Conservation (phyloP, 2,888 invertebrate species). For the Melitaea athalia region DNA sequence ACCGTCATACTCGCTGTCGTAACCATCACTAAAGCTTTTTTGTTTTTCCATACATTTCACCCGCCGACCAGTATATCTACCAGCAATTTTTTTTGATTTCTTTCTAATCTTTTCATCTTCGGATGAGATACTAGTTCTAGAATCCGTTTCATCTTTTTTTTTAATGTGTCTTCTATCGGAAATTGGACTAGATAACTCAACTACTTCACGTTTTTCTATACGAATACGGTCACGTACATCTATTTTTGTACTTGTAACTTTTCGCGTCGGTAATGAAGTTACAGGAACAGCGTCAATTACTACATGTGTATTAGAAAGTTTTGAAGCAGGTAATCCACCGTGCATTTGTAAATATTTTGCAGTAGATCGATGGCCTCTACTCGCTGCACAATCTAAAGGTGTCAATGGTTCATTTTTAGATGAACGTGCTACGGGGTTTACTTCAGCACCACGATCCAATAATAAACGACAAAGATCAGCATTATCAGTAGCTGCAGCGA, state of each 20-base stretch:
- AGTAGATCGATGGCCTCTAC: constrained; percentile 92
- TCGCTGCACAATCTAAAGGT: constrained; percentile 94
- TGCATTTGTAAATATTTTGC: constrained; percentile 96
- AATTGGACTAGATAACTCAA: constrained; percentile 73
- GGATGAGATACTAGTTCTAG: constrained; percentile 74
- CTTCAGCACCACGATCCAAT: constrained; percentile 91
- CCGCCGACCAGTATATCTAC: constrained; percentile 62
- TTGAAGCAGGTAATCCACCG: constrained; percentile 91
- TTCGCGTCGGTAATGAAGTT: constrained; percentile 69
- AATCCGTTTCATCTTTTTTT: constrained; percentile 59
- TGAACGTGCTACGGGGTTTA: constrained; percentile 92
- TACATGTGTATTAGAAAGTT: constrained; percentile 80
- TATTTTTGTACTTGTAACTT: constrained; percentile 79
- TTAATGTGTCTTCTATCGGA: constrained; percentile 58
- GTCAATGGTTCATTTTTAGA: constrained; percentile 93
- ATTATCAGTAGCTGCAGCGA: constrained; percentile 96
- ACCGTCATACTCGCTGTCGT: constrained; percentile 70
- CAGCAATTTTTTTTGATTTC: constrained; percentile 54
- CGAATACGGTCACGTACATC: constrained; percentile 75
- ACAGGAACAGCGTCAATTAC: constrained; percentile 73
- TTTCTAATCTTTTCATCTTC: constrained; percentile 59
- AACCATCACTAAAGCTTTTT: constrained; percentile 79
- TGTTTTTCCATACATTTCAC: constrained; percentile 64
- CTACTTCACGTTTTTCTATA: constrained; percentile 78
- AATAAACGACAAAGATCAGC: constrained; percentile 95